phyloP scores from a whole-genome alignment of 1,140 invertebrate species.

The Drosophila burlai region DNA sequence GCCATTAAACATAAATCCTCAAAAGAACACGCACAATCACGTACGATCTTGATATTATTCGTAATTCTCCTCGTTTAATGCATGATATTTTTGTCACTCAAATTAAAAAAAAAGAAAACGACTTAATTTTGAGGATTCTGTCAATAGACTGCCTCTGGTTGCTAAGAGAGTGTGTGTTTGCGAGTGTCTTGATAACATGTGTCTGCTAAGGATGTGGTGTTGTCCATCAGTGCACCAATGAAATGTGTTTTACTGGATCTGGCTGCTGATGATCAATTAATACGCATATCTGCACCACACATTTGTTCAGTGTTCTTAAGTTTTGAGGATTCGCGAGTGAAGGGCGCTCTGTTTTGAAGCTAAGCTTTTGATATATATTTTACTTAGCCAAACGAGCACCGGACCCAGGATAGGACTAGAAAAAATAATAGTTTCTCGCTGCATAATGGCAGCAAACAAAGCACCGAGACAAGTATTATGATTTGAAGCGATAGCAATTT shows the following conservation, averaged over 20 bases:
- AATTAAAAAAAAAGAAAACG: slow-evolving; percentile 21
- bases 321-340: slow-evolving; percentile 10
- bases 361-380: slow-evolving; percentile 43
- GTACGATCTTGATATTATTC: slow-evolving; percentile 38
- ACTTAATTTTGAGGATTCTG: slow-evolving; percentile 20
- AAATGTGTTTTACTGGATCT: slow-evolving; percentile 31
- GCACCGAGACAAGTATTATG: slow-evolving; percentile 44
- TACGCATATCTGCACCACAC: slow-evolving; percentile 34
- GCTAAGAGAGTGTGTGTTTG: slow-evolving; percentile 26
- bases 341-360: slow-evolving; percentile 63
- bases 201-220: slow-evolving; percentile 26
- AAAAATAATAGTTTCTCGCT: slow-evolving; percentile 43
- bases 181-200: slow-evolving; percentile 59
- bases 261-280: slow-evolving; percentile 29
- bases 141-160: slow-evolving; percentile 26
- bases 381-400: slow-evolving; percentile 73
- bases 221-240: slow-evolving; percentile 42
- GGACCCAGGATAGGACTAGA: slow-evolving; percentile 63
- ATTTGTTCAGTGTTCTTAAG: slow-evolving; percentile 33
- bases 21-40: slow-evolving; percentile 47
- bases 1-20: slow-evolving; percentile 50
- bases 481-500: slow-evolving; percentile 40
- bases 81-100: slow-evolving; percentile 49
- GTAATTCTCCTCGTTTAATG: slow-evolving; percentile 25
- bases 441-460: slow-evolving; percentile 34